These are phyloP conservation scores for Pampus argenteus DNA, from an alignment of 2,797 vertebrate genomes.

Conservation along the genomic window DNA sequence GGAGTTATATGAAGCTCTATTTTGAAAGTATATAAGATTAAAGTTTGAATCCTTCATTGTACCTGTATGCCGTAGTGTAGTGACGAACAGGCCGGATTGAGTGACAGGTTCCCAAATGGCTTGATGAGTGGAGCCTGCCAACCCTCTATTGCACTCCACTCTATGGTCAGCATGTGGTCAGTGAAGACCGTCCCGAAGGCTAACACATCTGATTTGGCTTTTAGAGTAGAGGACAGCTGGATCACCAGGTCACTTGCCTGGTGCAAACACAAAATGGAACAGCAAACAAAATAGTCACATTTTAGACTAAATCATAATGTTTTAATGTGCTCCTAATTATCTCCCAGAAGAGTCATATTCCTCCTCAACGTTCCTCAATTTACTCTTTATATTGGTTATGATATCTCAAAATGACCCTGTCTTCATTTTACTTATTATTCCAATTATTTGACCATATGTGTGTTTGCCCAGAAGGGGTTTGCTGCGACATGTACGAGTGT, in stretches of 20 bases:
- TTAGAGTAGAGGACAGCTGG: slow-evolving; percentile 76
- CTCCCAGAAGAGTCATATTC: too few species aligned
- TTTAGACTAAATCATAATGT: too few species aligned
- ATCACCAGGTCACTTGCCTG: slow-evolving; percentile 90
- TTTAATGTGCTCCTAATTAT: too few species aligned
- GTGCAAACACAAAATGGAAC: background rate
- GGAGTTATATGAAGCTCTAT: background rate
- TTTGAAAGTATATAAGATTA: too few species aligned
- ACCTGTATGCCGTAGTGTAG: slow-evolving; percentile 92
- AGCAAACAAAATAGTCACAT: slow-evolving; percentile 15
- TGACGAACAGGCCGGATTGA: slow-evolving; percentile 88
- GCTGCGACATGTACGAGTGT: background rate
- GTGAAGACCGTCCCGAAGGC: slow-evolving; percentile 91
- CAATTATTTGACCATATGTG: background rate
- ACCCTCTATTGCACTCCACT: slow-evolving; percentile 88
- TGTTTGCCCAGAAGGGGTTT: slow-evolving; percentile 1
- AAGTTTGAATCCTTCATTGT: background rate
- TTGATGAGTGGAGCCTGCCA: slow-evolving; percentile 90
- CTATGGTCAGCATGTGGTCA: slow-evolving; percentile 92
- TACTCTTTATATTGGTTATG: background rate
- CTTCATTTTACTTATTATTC: background rate
- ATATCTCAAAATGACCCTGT: too few species aligned
- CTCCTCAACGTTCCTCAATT: too few species aligned
- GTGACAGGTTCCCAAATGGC: slow-evolving; percentile 88
- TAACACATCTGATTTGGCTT: slow-evolving; percentile 84